These are phyloP conservation scores for Diorhabda elongata DNA, from an alignment of 1,140 invertebrate genomes.

Conservation along the genomic window DNA sequence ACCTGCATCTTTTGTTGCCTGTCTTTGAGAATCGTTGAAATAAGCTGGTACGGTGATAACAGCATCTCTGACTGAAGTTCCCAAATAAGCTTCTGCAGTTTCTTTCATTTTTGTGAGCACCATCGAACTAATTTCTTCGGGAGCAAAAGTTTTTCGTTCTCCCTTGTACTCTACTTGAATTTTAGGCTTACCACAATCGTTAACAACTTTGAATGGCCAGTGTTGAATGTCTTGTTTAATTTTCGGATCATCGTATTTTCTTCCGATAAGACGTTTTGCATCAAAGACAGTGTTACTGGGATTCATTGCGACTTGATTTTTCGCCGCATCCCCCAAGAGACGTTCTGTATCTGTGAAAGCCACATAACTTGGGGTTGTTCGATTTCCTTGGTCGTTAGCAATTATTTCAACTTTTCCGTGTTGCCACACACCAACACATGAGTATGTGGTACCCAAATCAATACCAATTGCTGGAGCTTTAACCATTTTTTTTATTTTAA, in stretches of 20 bases:
- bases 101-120: conserved; percentile 88
- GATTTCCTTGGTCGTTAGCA: conserved; percentile 90
- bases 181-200: conserved; percentile 58
- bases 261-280: conserved; percentile 56
- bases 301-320: conserved; percentile 72
- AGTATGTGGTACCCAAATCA: conserved; percentile 76
- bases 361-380: conserved; percentile 87
- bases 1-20: conserved; percentile 65
- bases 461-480: conserved; percentile 62
- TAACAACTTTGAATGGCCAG: conserved; percentile 73
- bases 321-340: conserved; percentile 58
- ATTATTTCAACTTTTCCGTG: conserved; percentile 91
- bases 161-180: conserved; percentile 13
- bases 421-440: conserved; percentile 77
- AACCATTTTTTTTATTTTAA: conserved; percentile 28
- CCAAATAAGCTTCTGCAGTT: conserved; percentile 61
- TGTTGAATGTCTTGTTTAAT: conserved; percentile 70
- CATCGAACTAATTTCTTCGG: conserved; percentile 58
- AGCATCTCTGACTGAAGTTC: conserved; percentile 35
- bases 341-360: conserved; percentile 79
- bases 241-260: conserved; percentile 62
- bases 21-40: conserved; percentile 64
- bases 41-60: conserved; percentile 50
- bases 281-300: conserved; percentile 81
- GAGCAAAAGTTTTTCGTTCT: conserved; percentile 18